These are phyloP conservation scores for Philaethria dido DNA, from an alignment of 2,888 invertebrate genomes.

Conservation along the genomic window DNA sequence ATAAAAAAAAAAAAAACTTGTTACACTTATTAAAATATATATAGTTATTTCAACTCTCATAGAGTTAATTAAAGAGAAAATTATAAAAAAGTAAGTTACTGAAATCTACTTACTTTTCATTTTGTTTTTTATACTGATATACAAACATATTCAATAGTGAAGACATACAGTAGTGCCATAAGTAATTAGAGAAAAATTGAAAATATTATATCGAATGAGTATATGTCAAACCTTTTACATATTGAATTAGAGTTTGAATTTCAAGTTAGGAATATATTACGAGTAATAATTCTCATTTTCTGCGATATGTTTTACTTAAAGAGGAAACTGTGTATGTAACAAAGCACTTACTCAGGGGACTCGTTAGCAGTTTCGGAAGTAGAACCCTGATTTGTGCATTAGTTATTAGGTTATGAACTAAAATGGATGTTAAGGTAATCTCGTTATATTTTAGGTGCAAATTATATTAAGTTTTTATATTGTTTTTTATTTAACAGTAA, in stretches of 20 bases:
- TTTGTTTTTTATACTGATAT: no score
- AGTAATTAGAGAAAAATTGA: no score
- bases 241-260: not conserved
- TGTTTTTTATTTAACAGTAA: no score
- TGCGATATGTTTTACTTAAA: not conserved
- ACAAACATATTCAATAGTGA: no score
- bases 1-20: no score
- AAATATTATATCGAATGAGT: no score
- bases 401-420: slow-evolving; percentile 8
- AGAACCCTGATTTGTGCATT: slow-evolving; percentile 12
- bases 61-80: no score
- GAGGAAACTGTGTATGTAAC: slow-evolving; percentile 6
- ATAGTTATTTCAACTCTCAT: no score
- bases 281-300: not conserved
- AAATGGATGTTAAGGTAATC: not conserved
- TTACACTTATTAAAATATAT: no score
- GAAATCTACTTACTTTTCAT: no score
- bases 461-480: not conserved
- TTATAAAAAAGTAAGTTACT: no score
- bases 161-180: no score
- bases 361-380: slow-evolving; percentile 20
- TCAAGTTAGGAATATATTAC: not conserved
- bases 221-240: not conserved
- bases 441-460: not conserved
- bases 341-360: slow-evolving; percentile 12